Conservation (phyloP, 2,797 vertebrate species). For the Tapera naevia region DNA sequence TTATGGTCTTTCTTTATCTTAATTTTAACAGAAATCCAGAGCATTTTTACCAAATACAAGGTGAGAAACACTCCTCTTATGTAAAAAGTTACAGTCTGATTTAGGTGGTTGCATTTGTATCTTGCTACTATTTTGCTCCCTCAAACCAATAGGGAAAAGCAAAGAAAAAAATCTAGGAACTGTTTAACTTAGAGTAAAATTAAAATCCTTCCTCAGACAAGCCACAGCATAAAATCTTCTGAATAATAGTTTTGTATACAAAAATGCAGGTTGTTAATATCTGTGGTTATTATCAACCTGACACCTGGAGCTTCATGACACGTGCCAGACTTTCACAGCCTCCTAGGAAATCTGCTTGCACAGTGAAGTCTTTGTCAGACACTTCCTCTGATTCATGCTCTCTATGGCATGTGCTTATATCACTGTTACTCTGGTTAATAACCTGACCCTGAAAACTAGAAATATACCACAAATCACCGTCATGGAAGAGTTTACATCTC, state of each 20-base stretch:
- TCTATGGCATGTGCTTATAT: conserved; percentile 33
- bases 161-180: neutral
- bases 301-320: conserved; percentile 6
- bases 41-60: neutral
- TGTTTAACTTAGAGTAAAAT: conserved; percentile 22
- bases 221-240: neutral
- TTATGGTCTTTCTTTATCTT: neutral
- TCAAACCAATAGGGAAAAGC: neutral
- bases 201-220: neutral
- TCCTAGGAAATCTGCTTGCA: conserved; percentile 29
- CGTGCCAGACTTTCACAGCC: conserved; percentile 5
- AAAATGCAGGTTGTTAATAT: neutral
- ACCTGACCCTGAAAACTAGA: conserved; percentile 65
- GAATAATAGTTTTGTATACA: neutral
- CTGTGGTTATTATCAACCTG: conserved; percentile 8
- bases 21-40: neutral
- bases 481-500: conserved; percentile 26
- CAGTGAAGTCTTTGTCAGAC: conserved; percentile 41
- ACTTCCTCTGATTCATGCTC: conserved; percentile 46
- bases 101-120: neutral
- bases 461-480: conserved; percentile 60
- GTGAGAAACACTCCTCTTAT: neutral
- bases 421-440: conserved; percentile 40
- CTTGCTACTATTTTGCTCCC: neutral
- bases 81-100: neutral